Conservation (phyloP, 35 echinoderm and acorn worm genomes). For the Patiria miniata region DNA sequence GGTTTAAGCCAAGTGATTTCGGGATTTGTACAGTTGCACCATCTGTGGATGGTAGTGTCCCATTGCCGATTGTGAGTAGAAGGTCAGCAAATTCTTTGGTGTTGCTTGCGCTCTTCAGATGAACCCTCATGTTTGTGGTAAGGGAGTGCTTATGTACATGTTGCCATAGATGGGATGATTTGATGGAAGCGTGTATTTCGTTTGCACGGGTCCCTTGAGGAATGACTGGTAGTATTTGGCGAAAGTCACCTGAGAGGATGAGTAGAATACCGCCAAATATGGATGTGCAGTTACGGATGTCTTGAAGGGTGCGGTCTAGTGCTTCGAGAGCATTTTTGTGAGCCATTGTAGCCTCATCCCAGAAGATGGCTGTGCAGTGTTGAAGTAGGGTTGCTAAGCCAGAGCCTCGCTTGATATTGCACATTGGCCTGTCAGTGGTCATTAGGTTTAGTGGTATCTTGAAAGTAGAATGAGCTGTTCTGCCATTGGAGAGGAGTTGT, state of each 20-base stretch:
- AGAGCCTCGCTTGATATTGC: neutral
- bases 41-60: too few relatives aligned
- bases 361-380: neutral
- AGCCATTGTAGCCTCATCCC: conserved; percentile 48
- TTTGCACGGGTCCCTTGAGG: conserved; percentile 16
- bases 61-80: too few relatives aligned
- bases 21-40: too few relatives aligned
- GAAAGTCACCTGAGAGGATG: conserved; percentile 31
- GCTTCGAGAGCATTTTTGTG: conserved; percentile 29
- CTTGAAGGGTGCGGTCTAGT: conserved; percentile 24
- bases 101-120: too few relatives aligned
- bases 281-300: neutral
- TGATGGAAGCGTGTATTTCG: neutral
- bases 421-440: neutral
- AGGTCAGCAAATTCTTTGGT: too few relatives aligned
- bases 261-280: conserved; percentile 31
- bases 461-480: conserved; percentile 46
- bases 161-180: neutral
- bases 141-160: neutral
- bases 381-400: neutral
- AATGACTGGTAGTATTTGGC: too few relatives aligned
- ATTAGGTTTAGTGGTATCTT: conserved; percentile 30
- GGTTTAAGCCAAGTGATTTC: too few relatives aligned
- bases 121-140: too few relatives aligned
- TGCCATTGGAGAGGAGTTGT: conserved; percentile 1